These are phyloP conservation scores for Tiliqua scincoides DNA, from an alignment of 2,113 vertebrate species.

Conservation along the genomic window DNA sequence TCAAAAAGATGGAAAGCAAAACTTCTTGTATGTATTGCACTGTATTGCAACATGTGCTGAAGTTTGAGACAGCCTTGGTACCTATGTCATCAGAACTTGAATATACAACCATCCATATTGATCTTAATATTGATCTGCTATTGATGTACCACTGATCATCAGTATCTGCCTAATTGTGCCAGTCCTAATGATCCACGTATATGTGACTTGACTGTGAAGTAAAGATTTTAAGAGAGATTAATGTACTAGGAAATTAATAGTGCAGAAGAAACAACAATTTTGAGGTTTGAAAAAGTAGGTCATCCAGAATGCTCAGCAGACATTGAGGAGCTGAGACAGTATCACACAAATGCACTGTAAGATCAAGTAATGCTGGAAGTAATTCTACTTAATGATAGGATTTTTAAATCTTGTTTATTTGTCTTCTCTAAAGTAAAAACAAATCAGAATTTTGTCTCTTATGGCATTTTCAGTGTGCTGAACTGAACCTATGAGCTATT, in stretches of 20 bases:
- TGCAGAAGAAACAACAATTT: conserved; percentile 12
- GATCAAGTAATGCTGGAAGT: conserved; percentile 27
- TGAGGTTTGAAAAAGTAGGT: conserved; percentile 50
- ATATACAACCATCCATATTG: neutral
- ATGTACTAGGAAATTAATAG: conserved; percentile 22
- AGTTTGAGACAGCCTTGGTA: neutral
- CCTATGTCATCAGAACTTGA: neutral
- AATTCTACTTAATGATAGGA: conserved; percentile 22
- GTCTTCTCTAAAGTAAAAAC: conserved; percentile 6
- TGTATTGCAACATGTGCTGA: neutral
- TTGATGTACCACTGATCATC: neutral
- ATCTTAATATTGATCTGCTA: neutral
- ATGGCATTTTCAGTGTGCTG: neutral
- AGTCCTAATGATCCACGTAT: neutral
- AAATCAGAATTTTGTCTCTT: conserved; percentile 12
- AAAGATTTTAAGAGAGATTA: conserved; percentile 34
- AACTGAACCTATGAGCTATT: too few species aligned
- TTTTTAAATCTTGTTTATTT: neutral
- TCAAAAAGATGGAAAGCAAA: conserved; percentile 13
- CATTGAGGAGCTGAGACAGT: conserved; percentile 24
- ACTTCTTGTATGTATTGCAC: neutral
- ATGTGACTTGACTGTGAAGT: neutral
- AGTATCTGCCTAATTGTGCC: neutral
- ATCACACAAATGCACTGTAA: conserved; percentile 25
- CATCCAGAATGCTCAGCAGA: conserved; percentile 36